Evolutionary conservation across 2,888 invertebrate species (phyloP).

Genomic region (Malacosoma neustria): DNA sequence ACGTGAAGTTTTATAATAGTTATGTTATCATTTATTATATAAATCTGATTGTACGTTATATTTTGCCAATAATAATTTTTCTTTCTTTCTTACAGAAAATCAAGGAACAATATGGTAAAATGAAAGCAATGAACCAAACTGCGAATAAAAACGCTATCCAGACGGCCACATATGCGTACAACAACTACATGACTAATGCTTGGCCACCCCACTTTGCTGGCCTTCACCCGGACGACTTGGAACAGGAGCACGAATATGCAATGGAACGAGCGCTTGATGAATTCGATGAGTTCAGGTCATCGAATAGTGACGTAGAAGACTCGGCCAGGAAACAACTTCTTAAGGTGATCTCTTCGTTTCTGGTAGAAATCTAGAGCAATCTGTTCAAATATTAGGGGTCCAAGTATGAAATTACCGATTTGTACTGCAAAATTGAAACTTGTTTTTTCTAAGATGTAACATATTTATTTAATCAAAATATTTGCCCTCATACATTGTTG

Average conservation of each 20-base stretch:
- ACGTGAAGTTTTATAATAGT: no score
- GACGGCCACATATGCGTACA: constrained; percentile 7
- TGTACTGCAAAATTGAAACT: no score
- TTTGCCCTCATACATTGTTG: no score
- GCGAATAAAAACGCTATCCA: constrained; percentile 8
- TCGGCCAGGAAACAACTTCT: constrained; percentile 4
- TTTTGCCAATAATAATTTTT: no score
- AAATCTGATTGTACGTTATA: no score
- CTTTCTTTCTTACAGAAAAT: constrained; percentile 13
- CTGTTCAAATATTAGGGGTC: no score
- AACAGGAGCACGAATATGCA: constrained; percentile 5
- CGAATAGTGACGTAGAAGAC: neutral
- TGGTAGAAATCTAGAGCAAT: no score
- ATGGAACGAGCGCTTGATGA: constrained; percentile 3
- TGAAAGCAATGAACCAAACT: constrained; percentile 13
- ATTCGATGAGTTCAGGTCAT: constrained; percentile 5
- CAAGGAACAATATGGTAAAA: constrained; percentile 6
- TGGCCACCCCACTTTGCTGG: constrained; percentile 7
- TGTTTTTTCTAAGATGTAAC: no score
- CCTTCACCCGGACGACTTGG: constrained; percentile 11
- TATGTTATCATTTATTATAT: no score
- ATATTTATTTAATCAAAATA: no score
- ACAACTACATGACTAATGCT: constrained; percentile 7
- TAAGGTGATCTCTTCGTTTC: no score
- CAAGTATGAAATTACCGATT: no score